phyloP scores from a whole-genome alignment of 2,113 vertebrate species.

The Hippoglossus stenolepis region DNA sequence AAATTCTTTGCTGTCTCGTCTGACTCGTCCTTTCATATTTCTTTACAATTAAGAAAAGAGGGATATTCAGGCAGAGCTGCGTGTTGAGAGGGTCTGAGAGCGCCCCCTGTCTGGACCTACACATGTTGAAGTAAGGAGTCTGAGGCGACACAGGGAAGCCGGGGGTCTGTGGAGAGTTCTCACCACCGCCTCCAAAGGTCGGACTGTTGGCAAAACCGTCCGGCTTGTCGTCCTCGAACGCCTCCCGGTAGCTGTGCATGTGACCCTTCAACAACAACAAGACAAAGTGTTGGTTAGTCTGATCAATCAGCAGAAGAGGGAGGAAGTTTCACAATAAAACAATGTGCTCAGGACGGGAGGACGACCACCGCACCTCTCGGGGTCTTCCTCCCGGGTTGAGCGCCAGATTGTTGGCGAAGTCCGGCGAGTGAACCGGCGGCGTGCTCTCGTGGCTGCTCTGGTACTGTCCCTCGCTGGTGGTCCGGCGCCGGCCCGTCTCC shows the following conservation, averaged over 20 bases:
- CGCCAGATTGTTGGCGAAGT: conserved; percentile 88
- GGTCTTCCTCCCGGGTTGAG: conserved; percentile 92
- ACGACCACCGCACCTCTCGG: conserved; percentile 86
- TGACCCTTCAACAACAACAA: conserved; percentile 79
- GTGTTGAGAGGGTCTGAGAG: conserved; percentile 1
- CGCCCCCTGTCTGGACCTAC: conserved; percentile 75
- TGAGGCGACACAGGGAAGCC: conserved; percentile 79
- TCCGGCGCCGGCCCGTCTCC: conserved; percentile 81
- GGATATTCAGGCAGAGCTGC: neutral
- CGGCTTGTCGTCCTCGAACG: conserved; percentile 89
- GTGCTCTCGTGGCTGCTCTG: conserved; percentile 84
- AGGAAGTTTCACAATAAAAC: too few species aligned
- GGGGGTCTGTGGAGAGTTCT: conserved; percentile 82
- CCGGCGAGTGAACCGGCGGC: conserved; percentile 81
- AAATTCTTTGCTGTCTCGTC: neutral
- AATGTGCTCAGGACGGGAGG: neutral
- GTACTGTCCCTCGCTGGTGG: conserved; percentile 93
- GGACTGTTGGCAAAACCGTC: conserved; percentile 83
- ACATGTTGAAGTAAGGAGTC: conserved; percentile 80
- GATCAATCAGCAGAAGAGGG: neutral
- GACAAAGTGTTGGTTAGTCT: too few species aligned
- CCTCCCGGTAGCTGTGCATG: conserved; percentile 93
- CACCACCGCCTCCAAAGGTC: conserved; percentile 84
- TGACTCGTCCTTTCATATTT: neutral
- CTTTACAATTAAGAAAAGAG: neutral